phyloP scores from a whole-genome alignment of 2,888 invertebrate species.

The Drosophila atroscutellata region DNA sequence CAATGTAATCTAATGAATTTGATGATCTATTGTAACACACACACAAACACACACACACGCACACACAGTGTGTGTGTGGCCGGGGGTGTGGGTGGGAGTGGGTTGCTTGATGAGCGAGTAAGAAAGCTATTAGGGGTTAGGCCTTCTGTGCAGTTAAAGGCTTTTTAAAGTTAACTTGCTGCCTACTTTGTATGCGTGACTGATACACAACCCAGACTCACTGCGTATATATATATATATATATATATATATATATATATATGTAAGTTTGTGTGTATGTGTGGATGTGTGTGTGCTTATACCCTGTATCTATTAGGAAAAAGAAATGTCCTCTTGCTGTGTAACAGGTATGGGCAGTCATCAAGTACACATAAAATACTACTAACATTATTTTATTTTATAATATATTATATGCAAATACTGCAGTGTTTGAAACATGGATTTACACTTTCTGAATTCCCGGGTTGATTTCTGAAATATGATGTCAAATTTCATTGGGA shows the following conservation, averaged over 20 bases:
- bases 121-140: conserved; percentile 21
- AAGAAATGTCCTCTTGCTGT: neutral
- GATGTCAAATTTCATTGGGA: neutral
- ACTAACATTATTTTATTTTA: neutral
- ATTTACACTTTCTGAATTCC: neutral
- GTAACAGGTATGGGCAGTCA: neutral
- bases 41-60: conserved; percentile 59
- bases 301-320: neutral
- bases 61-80: neutral
- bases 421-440: neutral
- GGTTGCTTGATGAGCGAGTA: neutral
- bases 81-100: neutral
- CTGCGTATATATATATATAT: conserved; percentile 15
- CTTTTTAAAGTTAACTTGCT: conserved; percentile 74
- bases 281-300: conserved; percentile 1
- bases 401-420: no score
- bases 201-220: conserved; percentile 23
- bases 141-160: conserved; percentile 45
- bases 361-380: neutral
- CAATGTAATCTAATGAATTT: conserved; percentile 83
- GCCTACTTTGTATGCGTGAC: conserved; percentile 78
- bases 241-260: conserved; percentile 9
- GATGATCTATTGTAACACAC: conserved; percentile 84
- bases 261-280: conserved; percentile 16
- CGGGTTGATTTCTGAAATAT: neutral